phyloP scores from a whole-genome alignment of 2,888 invertebrate species.

The Tetragonisca angustula region DNA sequence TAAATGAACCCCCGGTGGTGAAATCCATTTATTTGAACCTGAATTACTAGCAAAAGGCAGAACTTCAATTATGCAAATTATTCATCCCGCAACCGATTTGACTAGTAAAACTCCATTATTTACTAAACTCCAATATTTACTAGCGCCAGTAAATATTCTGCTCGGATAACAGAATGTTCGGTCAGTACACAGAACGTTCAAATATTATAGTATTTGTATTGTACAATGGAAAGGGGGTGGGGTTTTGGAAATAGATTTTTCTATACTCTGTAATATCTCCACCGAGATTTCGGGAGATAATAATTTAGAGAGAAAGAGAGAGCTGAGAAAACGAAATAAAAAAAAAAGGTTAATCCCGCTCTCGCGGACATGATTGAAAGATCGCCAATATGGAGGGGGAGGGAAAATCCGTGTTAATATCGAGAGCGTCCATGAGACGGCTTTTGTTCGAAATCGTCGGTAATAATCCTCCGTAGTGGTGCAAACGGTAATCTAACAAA shows the following conservation, averaged over 20 bases:
- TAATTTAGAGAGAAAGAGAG: background rate
- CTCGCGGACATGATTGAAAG: background rate
- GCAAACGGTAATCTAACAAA: background rate
- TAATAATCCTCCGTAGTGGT: slow-evolving; percentile 4
- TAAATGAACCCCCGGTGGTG: no score
- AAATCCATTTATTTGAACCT: no score
- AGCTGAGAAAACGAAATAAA: background rate
- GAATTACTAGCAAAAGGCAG: background rate
- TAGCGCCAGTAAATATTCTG: background rate
- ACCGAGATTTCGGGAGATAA: background rate
- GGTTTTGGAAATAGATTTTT: no score
- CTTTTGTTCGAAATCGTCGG: background rate
- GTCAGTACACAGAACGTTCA: no score
- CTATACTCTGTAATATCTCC: no score
- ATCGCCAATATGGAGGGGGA: background rate
- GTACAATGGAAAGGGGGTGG: no score
- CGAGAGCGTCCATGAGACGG: no score
- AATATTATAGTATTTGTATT: no score
- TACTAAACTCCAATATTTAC: background rate
- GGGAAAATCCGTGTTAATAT: background rate
- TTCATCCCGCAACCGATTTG: background rate
- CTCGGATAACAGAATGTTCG: no score
- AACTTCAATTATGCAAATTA: no score
- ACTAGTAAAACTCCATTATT: background rate
- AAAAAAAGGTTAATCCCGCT: background rate